Base-by-base conservation (phyloP, 2,113 vertebrate species). In the Nesogale talazaci region DNA sequence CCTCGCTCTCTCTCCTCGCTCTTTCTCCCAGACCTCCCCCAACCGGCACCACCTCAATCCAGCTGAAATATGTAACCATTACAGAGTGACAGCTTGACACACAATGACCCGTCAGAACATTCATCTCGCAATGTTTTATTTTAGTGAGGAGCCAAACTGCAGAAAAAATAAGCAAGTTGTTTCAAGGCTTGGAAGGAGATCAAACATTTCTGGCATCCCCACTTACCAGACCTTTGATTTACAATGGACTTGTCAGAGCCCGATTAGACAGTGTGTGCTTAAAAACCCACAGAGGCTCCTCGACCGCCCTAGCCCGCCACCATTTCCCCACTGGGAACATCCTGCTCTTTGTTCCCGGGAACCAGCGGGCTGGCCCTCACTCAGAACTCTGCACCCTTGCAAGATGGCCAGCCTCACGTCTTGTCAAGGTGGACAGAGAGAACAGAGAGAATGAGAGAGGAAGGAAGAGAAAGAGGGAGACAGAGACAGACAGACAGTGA, bases 51-150 rank as follows among this genome's bases (percentile, higher is more conserved):
- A 98, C 98, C 98, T 98, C 98, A 95, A 98, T 98, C 98, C 98
- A 98, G 98, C 98, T 99, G 98, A 99, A 98, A 99, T 98, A 98
- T 99, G 99, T 99, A 98, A 98, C 98, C 98, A 98, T 99, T 99
- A 99, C 98, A 98, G 99, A 99, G 98, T 98, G 99, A 98, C 99
- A 99, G 99, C 97, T 98, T 99, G 99, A 99, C 98, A 99, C 98
- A 98, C 98, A 98, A 98, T 98, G 99, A 99, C 99, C 99, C 98
- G 98, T 99, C 98, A 99, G 98, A 98, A 98, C 98, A 99, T 99
- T 98, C 98, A 98, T 99, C 98, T 99, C 98, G 97, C 98, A 97
- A 98, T 99, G 98, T 99, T 99, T 99, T 99, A 98, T 99, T 99
- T 99, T 98, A 99, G 98, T 97, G 97, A 98, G 98, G 98, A 99